Evolutionary conservation across 2,888 invertebrate genomes (phyloP).

Genomic region (Branchellion lobata): DNA sequence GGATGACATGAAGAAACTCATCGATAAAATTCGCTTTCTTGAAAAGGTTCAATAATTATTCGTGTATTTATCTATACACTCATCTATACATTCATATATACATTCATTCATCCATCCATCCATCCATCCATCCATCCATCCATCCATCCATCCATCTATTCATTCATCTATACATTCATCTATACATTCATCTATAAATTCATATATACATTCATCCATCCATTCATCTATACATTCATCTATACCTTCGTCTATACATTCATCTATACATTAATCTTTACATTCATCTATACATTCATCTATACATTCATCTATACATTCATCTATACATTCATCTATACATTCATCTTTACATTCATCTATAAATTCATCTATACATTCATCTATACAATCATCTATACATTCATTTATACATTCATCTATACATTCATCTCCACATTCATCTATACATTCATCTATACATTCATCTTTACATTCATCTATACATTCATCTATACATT

Average conservation of each 20-base stretch:
- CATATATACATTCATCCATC: too few relatives aligned
- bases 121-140: not conserved
- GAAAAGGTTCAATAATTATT: constrained; percentile 3
- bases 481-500: too few relatives aligned
- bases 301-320: not conserved
- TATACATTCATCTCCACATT: too few relatives aligned
- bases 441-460: not conserved
- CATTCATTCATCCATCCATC: not conserved
- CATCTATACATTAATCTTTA: not conserved
- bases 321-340: not conserved
- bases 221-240: too few relatives aligned
- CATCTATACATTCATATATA: not conserved
- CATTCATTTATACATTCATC: not conserved
- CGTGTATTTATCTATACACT: not conserved
- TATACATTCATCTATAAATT: too few relatives aligned
- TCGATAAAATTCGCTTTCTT: not conserved
- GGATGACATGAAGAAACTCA: not conserved
- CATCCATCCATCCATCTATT: not conserved
- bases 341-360: not conserved
- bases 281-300: not conserved
- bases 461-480: not conserved
- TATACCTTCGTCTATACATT: too few relatives aligned
- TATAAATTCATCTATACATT: not conserved
- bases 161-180: too few relatives aligned
- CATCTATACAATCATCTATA: not conserved